Evolutionary conservation across 2,797 vertebrate genomes (phyloP).

Genomic region (Passerculus sandwichensis): DNA sequence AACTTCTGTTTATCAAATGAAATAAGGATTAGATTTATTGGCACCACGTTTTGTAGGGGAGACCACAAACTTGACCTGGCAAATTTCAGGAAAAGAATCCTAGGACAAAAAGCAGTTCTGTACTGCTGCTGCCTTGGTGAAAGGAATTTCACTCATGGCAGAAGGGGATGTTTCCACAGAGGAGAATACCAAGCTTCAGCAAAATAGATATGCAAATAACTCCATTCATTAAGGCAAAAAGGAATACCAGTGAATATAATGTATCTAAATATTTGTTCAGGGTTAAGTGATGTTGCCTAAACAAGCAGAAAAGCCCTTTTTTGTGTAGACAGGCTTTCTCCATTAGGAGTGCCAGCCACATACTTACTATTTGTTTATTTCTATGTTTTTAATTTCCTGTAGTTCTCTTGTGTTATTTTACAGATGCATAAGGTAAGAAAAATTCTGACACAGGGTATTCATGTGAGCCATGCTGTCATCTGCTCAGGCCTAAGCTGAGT

Average conservation of each 20-base stretch:
- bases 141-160: not conserved
- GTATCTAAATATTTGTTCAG: constrained; percentile 29
- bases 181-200: not conserved
- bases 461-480: not conserved
- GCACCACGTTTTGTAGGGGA: not conserved
- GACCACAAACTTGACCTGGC: not conserved
- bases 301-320: constrained; percentile 11
- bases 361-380: not conserved
- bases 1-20: not conserved
- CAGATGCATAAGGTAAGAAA: not conserved
- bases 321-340: not conserved
- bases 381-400: not conserved
- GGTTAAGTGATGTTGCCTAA: constrained; percentile 42
- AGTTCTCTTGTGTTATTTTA: not conserved
- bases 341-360: not conserved
- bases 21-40: constrained; percentile 1
- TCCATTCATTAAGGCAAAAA: not conserved
- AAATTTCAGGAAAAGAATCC: not conserved
- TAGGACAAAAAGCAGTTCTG: not conserved
- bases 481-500: not conserved
- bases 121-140: not conserved
- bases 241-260: constrained; percentile 8
- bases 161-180: not conserved
- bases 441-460: not conserved
- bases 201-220: constrained; percentile 20